These are phyloP conservation scores for Oscheius myriophilus DNA, from an alignment of 2,888 invertebrate genomes.

Conservation along the genomic window DNA sequence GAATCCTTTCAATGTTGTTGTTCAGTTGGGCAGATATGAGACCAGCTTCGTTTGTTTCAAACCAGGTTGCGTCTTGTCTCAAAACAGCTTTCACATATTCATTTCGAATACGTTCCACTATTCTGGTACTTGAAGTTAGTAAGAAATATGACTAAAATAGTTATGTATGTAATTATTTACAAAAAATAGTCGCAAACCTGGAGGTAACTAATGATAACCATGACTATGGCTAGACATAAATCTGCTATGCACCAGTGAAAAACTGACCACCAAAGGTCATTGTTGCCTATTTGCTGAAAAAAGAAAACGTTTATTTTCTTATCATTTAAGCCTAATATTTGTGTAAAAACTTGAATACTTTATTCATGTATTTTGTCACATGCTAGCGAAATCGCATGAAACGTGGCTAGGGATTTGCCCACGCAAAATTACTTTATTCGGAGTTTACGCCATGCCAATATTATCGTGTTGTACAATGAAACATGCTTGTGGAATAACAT, in stretches of 20 bases:
- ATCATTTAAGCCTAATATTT: too few relatives aligned
- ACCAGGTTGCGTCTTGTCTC: slow-evolving; percentile 45
- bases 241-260: neutral
- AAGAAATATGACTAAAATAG: slow-evolving; percentile 17
- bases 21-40: slow-evolving; percentile 44
- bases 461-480: too few relatives aligned
- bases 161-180: neutral
- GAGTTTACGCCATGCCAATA: too few relatives aligned
- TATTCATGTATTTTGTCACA: too few relatives aligned
- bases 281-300: slow-evolving; percentile 20
- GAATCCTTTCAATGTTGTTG: slow-evolving; percentile 45
- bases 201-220: slow-evolving; percentile 12
- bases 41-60: slow-evolving; percentile 41
- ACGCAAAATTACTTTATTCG: too few relatives aligned
- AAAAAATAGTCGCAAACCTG: slow-evolving; percentile 8
- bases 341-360: too few relatives aligned
- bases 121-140: neutral
- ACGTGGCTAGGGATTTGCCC: too few relatives aligned
- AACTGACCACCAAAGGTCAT: slow-evolving; percentile 10
- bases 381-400: too few relatives aligned
- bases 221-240: neutral
- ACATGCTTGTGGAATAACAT: too few relatives aligned
- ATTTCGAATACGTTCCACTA: slow-evolving; percentile 25
- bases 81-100: slow-evolving; percentile 44
- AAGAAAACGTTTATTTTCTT: neutral